Evolutionary conservation across 2,797 vertebrate species (phyloP).

Genomic region (Cyprinodon diabolis): DNA sequence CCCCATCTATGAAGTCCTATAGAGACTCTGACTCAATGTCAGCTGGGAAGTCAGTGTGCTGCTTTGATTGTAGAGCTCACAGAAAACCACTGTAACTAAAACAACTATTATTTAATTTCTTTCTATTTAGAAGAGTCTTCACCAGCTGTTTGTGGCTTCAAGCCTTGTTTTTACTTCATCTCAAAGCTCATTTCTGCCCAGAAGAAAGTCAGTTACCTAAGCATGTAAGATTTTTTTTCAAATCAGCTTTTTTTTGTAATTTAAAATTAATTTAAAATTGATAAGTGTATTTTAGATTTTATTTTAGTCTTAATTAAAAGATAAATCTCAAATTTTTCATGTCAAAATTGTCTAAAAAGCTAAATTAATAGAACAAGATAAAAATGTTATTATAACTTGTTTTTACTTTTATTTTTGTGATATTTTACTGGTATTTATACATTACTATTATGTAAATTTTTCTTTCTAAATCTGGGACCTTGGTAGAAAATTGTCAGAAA

Average conservation of each 20-base stretch:
- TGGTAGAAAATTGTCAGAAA: neutral
- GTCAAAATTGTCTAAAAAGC: neutral
- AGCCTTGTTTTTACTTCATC: constrained; percentile 7
- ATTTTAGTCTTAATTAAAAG: neutral
- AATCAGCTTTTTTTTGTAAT: neutral
- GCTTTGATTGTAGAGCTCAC: neutral
- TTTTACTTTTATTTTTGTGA: neutral
- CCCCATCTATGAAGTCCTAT: constrained; percentile 92
- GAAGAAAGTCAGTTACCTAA: neutral
- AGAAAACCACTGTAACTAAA: neutral
- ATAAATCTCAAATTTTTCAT: neutral
- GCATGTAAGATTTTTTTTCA: neutral
- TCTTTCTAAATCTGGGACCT: neutral
- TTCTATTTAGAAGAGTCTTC: neutral
- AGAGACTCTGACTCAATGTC: constrained; percentile 49
- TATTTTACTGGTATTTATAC: neutral
- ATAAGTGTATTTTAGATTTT: neutral
- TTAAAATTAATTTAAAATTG: neutral
- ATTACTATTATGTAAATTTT: neutral
- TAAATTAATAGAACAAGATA: neutral
- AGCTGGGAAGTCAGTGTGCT: neutral
- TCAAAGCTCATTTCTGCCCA: constrained; percentile 39
- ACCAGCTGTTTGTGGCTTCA: neutral
- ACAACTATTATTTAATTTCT: neutral
- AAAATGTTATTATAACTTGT: neutral